phyloP scores from a whole-genome alignment of 2,797 vertebrate species.

The Enteromius trimaculatus region DNA sequence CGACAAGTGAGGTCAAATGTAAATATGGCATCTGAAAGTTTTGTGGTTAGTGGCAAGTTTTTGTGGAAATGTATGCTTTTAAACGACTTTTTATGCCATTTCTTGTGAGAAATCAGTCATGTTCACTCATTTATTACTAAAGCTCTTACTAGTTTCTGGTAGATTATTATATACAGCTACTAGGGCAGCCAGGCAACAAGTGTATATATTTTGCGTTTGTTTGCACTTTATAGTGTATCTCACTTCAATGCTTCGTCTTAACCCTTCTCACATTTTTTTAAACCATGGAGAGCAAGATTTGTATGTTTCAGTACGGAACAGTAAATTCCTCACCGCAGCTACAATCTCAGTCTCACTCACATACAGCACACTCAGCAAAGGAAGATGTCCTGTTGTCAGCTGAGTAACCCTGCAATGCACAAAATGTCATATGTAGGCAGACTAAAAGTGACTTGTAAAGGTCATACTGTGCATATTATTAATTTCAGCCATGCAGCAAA shows the following conservation, averaged over 20 bases:
- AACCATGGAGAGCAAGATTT: neutral
- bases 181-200: neutral
- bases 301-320: neutral
- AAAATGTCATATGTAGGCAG: neutral
- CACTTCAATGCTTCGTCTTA: neutral
- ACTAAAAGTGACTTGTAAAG: constrained; percentile 3
- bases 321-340: constrained; percentile 69
- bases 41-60: neutral
- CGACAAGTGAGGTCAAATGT: neutral
- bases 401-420: constrained; percentile 75
- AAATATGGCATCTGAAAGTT: neutral
- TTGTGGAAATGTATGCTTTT: neutral
- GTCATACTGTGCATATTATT: neutral
- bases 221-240: neutral
- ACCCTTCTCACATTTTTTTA: neutral
- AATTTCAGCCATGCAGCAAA: neutral
- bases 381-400: constrained; percentile 71
- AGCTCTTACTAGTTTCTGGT: neutral
- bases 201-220: neutral
- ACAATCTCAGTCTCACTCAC: constrained; percentile 75
- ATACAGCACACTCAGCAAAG: constrained; percentile 72
- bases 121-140: neutral
- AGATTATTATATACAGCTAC: neutral
- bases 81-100: neutral
- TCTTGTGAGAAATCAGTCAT: neutral